phyloP scores from a whole-genome alignment of 2,113 vertebrate species.

The Spheniscus mendiculus region DNA sequence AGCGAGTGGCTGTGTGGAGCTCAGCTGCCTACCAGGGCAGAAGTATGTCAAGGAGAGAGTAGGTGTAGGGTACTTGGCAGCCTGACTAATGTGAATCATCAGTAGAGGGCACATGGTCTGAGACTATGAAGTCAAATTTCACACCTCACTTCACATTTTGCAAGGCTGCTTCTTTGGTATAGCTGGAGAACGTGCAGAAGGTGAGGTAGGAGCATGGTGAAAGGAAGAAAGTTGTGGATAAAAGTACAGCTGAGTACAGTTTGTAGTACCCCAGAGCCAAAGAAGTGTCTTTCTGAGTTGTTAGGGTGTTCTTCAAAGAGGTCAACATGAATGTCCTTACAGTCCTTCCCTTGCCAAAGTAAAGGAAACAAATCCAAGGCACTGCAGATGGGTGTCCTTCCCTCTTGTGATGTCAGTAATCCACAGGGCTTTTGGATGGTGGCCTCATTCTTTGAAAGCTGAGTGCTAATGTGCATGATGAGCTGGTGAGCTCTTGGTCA shows the following conservation, averaged over 20 bases:
- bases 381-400: neutral
- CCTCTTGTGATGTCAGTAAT: neutral
- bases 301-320: neutral
- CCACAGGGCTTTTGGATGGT: neutral
- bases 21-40: neutral
- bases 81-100: neutral
- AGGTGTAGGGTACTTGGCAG: neutral
- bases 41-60: neutral
- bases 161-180: neutral
- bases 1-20: neutral
- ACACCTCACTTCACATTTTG: neutral
- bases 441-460: neutral
- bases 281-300: neutral
- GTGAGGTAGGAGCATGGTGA: neutral
- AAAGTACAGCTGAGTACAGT: neutral
- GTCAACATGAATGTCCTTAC: neutral
- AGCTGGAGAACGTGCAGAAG: neutral
- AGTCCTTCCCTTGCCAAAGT: neutral
- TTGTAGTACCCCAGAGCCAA: neutral
- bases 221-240: neutral
- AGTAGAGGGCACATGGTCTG: neutral
- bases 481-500: neutral
- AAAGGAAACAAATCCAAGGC: neutral
- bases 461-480: neutral
- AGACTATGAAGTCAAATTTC: neutral